Conservation (phyloP, 2,797 vertebrate genomes). For the Malacoraja senta region DNA sequence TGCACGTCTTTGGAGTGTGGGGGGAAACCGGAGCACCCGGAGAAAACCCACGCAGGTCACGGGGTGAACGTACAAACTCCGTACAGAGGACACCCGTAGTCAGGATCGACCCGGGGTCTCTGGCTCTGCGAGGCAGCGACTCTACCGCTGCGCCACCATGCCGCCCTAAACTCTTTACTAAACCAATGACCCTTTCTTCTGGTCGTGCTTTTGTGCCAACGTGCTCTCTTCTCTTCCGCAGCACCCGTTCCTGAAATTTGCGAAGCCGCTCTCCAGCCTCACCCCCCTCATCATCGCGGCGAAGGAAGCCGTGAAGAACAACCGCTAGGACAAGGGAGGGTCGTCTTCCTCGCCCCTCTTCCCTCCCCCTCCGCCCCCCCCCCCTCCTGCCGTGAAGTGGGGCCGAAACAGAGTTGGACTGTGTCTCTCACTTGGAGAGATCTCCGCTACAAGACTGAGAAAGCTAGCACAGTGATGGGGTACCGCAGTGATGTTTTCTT, state of each 20-base stretch:
- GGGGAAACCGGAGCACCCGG: no score
- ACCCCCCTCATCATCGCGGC: slow-evolving; percentile 81
- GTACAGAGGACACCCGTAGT: no score
- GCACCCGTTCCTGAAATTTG: slow-evolving; percentile 85
- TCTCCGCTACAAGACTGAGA: slow-evolving; percentile 4
- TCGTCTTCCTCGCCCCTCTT: not conserved
- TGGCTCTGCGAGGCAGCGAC: no score
- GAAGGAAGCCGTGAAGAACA: slow-evolving; percentile 85
- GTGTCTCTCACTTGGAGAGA: slow-evolving; percentile 20
- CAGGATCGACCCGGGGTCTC: no score
- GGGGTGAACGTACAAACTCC: no score
- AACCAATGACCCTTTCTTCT: no score
- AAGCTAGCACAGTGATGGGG: slow-evolving; percentile 1
- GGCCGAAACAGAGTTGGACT: not conserved
- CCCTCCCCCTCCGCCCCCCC: slow-evolving; percentile 8
- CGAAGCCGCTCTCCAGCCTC: slow-evolving; percentile 82
- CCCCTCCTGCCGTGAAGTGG: slow-evolving; percentile 26
- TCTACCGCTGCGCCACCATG: no score
- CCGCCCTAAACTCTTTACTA: no score
- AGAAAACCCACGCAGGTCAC: no score
- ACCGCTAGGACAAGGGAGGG: slow-evolving; percentile 65
- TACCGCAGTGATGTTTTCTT: not conserved
- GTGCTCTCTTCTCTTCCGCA: slow-evolving; percentile 50
- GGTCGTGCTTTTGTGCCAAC: not conserved
- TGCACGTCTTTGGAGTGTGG: no score